These are phyloP conservation scores for zebrafish (Danio rerio) DNA, from an alignment of 2,113 vertebrate species.

Conservation along the genomic window GRCz12tu NC_133188.1:27573501-27574000, in stretches of 20 bases:
- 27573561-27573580: not conserved
- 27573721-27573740: slow-evolving; percentile 38
- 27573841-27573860: slow-evolving; percentile 22
- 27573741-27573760: not conserved
- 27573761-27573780: not conserved
- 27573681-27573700: slow-evolving; percentile 47
- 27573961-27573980: slow-evolving; percentile 40
- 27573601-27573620: not conserved
- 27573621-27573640: slow-evolving; percentile 8
- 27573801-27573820: slow-evolving; percentile 33
- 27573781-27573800: slow-evolving; percentile 21
- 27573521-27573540: not conserved
- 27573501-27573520: not conserved
- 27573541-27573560: not conserved
- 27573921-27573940: slow-evolving; percentile 32
- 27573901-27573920: slow-evolving; percentile 40
- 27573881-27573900: slow-evolving; percentile 56
- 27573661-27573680: not conserved
- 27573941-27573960: slow-evolving; percentile 42
- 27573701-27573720: slow-evolving; percentile 45
- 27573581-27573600: not conserved
- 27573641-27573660: slow-evolving; percentile 13
- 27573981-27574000: slow-evolving; percentile 42
- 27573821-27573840: slow-evolving; percentile 32
- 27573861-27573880: slow-evolving; percentile 37